A percentile compares a stretch with the other conserved stretches of the same genome.
phyloP scores from a whole-genome alignment of 2,113 vertebrate species.

The Setophaga kirtlandii region DNA sequence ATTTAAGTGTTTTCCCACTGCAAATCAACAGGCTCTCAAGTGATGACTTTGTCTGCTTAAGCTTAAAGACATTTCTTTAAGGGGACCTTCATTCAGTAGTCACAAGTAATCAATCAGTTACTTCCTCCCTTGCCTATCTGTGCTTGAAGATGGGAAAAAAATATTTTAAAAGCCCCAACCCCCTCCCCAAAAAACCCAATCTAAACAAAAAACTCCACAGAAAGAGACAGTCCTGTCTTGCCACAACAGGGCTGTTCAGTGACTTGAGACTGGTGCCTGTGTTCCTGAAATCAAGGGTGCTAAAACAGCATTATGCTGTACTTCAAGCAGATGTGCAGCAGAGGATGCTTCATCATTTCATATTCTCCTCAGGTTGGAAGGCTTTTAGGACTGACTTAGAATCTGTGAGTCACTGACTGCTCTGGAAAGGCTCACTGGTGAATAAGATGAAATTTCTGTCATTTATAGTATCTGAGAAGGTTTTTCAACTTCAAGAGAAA shows the following conservation, averaged over 20 bases:
- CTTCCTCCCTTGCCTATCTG: neutral
- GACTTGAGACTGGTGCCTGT: neutral
- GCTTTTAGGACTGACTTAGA: neutral
- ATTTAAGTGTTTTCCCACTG: neutral
- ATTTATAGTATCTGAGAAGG: neutral
- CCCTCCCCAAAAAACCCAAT: too few species aligned
- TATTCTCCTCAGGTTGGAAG: neutral
- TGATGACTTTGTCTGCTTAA: neutral
- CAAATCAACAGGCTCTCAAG: neutral
- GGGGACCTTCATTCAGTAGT: neutral
- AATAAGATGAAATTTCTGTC: neutral
- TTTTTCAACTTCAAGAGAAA: neutral
- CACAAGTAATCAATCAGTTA: neutral
- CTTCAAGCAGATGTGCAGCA: neutral
- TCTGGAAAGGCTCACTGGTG: neutral
- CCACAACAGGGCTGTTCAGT: neutral
- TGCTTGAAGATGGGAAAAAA: neutral
- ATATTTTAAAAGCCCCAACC: neutral
- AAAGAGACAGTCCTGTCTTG: neutral
- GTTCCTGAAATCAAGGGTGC: neutral
- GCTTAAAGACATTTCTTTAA: neutral
- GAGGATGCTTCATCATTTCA: neutral
- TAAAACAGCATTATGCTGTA: neutral
- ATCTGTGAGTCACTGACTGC: neutral
- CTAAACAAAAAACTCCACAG: neutral